Conservation (phyloP, 2,113 vertebrate species). For the Bujurquina vittata region DNA sequence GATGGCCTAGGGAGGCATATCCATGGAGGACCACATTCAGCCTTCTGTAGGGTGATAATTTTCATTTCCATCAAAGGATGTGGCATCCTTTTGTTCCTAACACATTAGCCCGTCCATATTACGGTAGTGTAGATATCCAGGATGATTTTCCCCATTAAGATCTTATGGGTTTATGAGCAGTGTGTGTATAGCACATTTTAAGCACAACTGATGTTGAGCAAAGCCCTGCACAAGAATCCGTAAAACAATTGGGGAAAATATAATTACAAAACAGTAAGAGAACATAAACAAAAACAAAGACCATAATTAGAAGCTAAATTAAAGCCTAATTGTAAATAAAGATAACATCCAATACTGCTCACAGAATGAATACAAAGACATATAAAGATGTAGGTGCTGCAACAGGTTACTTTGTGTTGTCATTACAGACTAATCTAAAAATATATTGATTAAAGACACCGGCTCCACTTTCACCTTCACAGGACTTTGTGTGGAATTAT, state of each 20-base stretch:
- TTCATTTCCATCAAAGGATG: no score
- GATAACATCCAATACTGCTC: no score
- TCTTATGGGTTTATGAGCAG: no score
- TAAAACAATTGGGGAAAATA: not conserved
- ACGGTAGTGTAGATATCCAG: no score
- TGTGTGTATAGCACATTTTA: not conserved
- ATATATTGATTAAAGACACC: not conserved
- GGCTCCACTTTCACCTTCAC: conserved; percentile 15
- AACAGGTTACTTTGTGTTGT: not conserved
- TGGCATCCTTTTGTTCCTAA: no score
- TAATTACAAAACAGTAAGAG: not conserved
- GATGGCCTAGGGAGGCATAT: no score
- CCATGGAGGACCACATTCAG: no score
- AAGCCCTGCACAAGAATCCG: not conserved
- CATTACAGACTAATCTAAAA: not conserved
- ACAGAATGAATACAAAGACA: not conserved
- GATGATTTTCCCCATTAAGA: no score
- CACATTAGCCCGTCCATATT: no score
- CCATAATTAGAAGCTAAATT: not conserved
- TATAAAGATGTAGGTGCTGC: not conserved
- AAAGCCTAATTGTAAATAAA: not conserved
- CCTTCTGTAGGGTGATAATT: no score
- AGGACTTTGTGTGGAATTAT: conserved; percentile 44
- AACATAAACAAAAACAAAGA: not conserved
- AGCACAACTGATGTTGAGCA: not conserved